Conservation (phyloP, 2,113 vertebrate species). For the Muntiacus reevesi region DNA sequence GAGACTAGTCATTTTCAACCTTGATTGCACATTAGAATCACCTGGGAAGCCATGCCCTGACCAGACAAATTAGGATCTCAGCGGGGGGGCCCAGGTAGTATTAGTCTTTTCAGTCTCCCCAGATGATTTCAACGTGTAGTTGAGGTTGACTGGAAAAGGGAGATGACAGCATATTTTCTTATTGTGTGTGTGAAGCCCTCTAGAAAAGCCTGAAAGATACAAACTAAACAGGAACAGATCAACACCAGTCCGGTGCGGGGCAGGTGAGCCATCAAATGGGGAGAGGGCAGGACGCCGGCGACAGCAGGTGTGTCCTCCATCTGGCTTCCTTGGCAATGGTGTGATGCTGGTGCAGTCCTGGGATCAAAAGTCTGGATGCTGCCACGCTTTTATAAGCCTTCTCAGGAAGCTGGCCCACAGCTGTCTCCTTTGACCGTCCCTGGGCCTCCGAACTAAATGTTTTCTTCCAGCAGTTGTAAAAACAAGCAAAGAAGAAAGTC, state of each 20-base stretch:
- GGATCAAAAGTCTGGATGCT: background rate
- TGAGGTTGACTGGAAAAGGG: background rate
- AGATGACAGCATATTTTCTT: background rate
- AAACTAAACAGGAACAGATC: background rate
- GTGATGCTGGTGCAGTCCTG: background rate
- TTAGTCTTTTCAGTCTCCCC: background rate
- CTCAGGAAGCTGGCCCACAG: background rate
- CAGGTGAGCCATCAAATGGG: background rate
- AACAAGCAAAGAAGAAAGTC: conserved; percentile 57
- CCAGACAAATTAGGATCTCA: background rate
- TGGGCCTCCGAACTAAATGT: background rate
- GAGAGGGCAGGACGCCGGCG: accelerated
- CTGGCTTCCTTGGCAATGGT: background rate
- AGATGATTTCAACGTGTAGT: background rate
- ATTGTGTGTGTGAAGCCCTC: background rate
- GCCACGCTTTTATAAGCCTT: background rate
- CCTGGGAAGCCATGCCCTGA: background rate
- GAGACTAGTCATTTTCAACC: background rate
- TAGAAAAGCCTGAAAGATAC: background rate
- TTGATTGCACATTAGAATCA: background rate
- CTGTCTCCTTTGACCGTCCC: conserved; percentile 1
- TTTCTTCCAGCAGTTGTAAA: background rate
- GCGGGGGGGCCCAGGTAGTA: background rate
- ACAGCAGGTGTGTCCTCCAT: no score
- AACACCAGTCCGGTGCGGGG: background rate